These are phyloP conservation scores for Crax fasciolata DNA, from an alignment of 2,797 vertebrate species.

Conservation along the genomic window DNA sequence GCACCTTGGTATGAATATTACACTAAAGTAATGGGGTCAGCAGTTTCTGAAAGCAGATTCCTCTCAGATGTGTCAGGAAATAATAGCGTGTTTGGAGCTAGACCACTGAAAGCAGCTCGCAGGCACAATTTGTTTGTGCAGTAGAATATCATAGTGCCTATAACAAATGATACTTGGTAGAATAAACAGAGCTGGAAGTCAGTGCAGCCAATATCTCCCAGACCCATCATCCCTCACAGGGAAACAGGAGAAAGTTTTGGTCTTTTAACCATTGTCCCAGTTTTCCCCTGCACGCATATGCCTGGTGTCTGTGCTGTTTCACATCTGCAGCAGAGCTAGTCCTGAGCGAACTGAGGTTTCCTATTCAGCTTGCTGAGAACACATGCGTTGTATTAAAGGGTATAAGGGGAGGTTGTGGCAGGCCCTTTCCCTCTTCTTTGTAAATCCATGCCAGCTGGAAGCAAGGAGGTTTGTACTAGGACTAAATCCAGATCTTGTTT, in stretches of 20 bases:
- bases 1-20: neutral
- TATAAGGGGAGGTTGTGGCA: neutral
- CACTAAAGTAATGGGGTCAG: neutral
- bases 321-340: neutral
- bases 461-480: neutral
- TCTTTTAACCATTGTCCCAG: neutral
- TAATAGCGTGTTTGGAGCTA: neutral
- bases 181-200: neutral
- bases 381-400: accelerated
- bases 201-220: neutral
- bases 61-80: neutral
- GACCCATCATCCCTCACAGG: neutral
- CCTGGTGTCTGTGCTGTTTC: accelerated
- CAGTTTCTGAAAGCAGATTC: neutral
- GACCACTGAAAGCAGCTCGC: neutral
- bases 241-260: neutral
- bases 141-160: neutral
- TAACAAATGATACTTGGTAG: neutral
- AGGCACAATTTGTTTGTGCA: neutral
- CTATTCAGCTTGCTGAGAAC: neutral
- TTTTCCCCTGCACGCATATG: neutral
- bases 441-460: neutral
- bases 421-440: neutral
- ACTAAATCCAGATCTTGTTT: neutral
- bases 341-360: neutral